Conservation (phyloP, 2,888 invertebrate genomes). For the Hemaris fuciformis region DNA sequence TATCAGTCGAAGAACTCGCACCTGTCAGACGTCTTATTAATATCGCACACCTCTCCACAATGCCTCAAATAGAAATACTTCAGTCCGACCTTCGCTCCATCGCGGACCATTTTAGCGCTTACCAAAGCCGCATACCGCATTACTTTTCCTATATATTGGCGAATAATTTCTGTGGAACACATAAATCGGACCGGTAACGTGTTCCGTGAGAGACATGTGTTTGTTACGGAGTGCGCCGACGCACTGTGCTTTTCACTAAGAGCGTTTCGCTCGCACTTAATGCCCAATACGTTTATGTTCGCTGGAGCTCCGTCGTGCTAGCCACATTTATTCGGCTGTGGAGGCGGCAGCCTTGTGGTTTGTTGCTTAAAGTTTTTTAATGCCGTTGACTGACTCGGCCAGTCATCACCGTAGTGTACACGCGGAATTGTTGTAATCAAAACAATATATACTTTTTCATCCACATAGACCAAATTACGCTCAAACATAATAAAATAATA, state of each 20-base stretch:
- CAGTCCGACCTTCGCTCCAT: constrained; percentile 23
- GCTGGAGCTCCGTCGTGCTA: not conserved
- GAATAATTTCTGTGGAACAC: constrained; percentile 35
- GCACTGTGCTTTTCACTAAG: constrained; percentile 19
- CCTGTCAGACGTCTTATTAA: not conserved
- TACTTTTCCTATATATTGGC: constrained; percentile 36
- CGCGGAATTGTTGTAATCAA: not conserved
- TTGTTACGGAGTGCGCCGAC: constrained; percentile 16
- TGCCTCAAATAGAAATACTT: constrained; percentile 12
- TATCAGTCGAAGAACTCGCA: not conserved
- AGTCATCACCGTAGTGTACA: not conserved
- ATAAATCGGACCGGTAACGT: constrained; percentile 32
- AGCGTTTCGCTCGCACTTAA: constrained; percentile 3
- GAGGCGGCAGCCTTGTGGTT: not conserved
- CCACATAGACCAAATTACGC: too few relatives aligned
- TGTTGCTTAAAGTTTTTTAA: not conserved
- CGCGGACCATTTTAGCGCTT: constrained; percentile 12
- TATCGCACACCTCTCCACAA: not conserved
- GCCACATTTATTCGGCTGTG: not conserved
- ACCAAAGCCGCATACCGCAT: constrained; percentile 38
- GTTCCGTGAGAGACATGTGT: constrained; percentile 29
- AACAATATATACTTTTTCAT: not conserved
- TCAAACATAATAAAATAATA: too few relatives aligned
- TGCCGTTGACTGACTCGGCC: not conserved
- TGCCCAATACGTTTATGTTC: not conserved